These are phyloP conservation scores for Electrona antarctica DNA, from an alignment of 2,113 vertebrate genomes.

Conservation along the genomic window DNA sequence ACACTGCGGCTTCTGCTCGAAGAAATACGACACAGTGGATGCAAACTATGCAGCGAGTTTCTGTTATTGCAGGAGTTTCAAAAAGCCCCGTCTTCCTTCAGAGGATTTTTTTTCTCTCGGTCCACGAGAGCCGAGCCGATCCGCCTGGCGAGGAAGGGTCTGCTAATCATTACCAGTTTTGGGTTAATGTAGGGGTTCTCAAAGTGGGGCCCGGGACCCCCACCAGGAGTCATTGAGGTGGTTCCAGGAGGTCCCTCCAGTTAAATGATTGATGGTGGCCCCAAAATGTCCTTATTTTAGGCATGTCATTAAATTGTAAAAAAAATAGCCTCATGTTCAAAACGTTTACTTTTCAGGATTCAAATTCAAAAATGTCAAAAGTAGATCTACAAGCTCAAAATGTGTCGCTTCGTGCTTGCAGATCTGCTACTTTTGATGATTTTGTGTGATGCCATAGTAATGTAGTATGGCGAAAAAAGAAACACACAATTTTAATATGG, in stretches of 20 bases:
- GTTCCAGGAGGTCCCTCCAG: constrained; percentile 35
- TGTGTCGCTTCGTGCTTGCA: no score
- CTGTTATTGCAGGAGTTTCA: constrained; percentile 38
- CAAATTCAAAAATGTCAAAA: no score
- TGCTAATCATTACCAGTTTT: constrained; percentile 72
- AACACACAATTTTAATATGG: no score
- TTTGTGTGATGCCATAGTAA: no score
- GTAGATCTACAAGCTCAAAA: no score
- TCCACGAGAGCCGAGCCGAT: constrained; percentile 23
- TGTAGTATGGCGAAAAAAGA: no score
- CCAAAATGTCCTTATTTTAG: no score
- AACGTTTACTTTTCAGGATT: no score
- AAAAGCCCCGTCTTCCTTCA: constrained; percentile 35
- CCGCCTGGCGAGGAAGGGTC: constrained; percentile 5
- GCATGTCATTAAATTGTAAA: no score
- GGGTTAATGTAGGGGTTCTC: constrained; percentile 61
- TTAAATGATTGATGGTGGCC: not conserved
- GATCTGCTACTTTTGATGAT: no score
- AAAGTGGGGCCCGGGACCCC: constrained; percentile 51
- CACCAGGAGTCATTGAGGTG: not conserved
- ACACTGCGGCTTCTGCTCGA: constrained; percentile 54
- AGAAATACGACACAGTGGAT: constrained; percentile 40
- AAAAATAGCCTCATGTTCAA: no score
- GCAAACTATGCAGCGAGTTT: constrained; percentile 30
- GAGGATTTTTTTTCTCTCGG: constrained; percentile 1